Percentiles rank a stretch among this genome's conserved stretches.
Evolutionary conservation across 1,140 invertebrate genomes (phyloP).

Genomic region (Paraescarpia echinospica): DNA sequence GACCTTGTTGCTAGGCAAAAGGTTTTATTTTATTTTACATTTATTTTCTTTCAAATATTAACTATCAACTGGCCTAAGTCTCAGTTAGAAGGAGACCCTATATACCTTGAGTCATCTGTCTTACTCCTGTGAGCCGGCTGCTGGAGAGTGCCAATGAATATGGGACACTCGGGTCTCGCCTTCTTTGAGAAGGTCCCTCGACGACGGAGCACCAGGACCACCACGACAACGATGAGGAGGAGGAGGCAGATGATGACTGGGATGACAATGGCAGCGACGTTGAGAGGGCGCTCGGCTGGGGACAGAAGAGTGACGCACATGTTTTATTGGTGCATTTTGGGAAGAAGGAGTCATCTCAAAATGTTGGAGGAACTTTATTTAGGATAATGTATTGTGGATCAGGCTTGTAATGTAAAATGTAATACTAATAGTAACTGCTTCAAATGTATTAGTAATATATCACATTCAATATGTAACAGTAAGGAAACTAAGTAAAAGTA

Average conservation of each 20-base stretch:
- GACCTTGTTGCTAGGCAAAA: no score
- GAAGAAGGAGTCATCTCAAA: no score
- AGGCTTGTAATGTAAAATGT: no score
- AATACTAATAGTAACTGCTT: no score
- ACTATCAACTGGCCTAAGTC: neutral
- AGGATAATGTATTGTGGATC: no score
- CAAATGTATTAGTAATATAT: no score
- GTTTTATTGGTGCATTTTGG: no score
- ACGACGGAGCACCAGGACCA: neutral
- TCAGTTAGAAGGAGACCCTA: neutral
- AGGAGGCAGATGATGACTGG: neutral
- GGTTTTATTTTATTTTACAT: neutral
- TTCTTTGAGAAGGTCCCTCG: neutral
- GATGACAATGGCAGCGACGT: neutral
- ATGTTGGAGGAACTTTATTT: no score
- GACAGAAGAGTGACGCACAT: no score
- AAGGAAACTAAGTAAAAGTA: no score
- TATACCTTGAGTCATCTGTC: neutral
- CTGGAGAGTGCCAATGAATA: neutral
- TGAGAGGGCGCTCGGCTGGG: neutral
- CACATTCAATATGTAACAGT: no score
- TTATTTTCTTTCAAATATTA: conserved; percentile 1
- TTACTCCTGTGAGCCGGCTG: neutral
- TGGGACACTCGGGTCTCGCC: neutral
- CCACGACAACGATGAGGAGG: neutral